Evolutionary conservation across 2,888 invertebrate species (phyloP).

Genomic region (Neoaliturus tenellus): DNA sequence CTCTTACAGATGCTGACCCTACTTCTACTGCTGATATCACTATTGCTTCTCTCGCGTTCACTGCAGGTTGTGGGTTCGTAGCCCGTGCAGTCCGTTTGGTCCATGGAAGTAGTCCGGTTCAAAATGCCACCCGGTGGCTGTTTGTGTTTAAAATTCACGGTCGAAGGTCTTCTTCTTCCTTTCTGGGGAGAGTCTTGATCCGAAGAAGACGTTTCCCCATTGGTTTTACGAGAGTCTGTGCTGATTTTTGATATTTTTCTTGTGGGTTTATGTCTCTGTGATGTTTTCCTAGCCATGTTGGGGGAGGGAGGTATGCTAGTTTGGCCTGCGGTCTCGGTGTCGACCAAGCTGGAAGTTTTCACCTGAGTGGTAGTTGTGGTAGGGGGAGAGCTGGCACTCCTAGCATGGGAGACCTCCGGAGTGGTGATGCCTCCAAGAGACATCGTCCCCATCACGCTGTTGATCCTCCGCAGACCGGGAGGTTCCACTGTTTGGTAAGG

Average conservation of each 20-base stretch:
- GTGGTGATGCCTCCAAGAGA: conserved; percentile 17
- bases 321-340: conserved; percentile 24
- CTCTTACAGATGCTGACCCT: conserved; percentile 75
- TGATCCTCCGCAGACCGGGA: conserved; percentile 45
- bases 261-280: conserved; percentile 45
- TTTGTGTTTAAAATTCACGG: conserved; percentile 51
- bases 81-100: conserved; percentile 68
- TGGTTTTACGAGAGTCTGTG: conserved; percentile 49
- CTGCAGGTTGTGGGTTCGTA: conserved; percentile 72
- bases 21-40: conserved; percentile 78
- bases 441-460: conserved; percentile 54
- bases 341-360: not conserved
- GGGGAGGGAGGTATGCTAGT: conserved; percentile 51
- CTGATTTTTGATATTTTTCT: conserved; percentile 54
- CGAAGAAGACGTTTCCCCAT: conserved; percentile 71
- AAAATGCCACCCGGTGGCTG: conserved; percentile 55
- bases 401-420: conserved; percentile 29
- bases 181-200: conserved; percentile 72
- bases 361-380: not conserved
- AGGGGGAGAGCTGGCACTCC: conserved; percentile 52
- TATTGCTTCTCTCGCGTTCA: conserved; percentile 81
- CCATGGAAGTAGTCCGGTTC: conserved; percentile 67
- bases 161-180: conserved; percentile 60
- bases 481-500: conserved; percentile 4
- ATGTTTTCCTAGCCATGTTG: conserved; percentile 29